Conservation (phyloP, 2,888 invertebrate species). For the Athalia circularis region DNA sequence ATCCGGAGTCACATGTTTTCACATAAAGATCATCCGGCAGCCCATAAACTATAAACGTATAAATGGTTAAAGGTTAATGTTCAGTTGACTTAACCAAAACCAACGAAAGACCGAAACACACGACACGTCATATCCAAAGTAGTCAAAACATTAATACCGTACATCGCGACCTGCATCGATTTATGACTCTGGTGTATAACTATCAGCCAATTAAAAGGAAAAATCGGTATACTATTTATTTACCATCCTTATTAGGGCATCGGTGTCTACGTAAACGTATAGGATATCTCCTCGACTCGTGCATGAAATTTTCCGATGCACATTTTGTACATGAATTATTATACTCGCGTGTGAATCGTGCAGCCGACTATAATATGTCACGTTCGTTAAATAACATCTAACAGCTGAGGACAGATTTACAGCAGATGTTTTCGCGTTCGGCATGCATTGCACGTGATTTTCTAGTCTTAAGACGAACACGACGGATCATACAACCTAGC, state of each 20-base stretch:
- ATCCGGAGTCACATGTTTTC: slow-evolving; percentile 12
- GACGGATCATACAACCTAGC: background rate
- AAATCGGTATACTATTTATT: too few species aligned
- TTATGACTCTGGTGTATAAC: too few species aligned
- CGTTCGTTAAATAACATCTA: slow-evolving; percentile 5
- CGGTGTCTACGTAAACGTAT: too few species aligned
- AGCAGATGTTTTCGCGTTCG: slow-evolving; percentile 41
- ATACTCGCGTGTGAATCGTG: slow-evolving; percentile 7
- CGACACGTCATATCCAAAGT: background rate
- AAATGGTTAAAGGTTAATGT: slow-evolving; percentile 26
- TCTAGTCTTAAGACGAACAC: background rate
- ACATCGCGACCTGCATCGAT: too few species aligned
- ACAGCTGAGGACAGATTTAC: slow-evolving; percentile 46
- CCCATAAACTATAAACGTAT: slow-evolving; percentile 21
- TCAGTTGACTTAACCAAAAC: slow-evolving; percentile 23
- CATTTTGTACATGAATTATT: background rate
- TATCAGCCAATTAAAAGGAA: too few species aligned
- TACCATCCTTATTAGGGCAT: too few species aligned
- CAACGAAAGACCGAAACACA: background rate
- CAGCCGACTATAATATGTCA: background rate
- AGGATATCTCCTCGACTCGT: too few species aligned
- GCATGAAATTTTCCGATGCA: too few species aligned
- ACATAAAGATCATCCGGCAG: background rate
- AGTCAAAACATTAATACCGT: too few species aligned
- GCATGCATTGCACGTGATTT: slow-evolving; percentile 30